Conservation (phyloP, 2,888 invertebrate genomes). For the Dryocosmus kuriphilus region DNA sequence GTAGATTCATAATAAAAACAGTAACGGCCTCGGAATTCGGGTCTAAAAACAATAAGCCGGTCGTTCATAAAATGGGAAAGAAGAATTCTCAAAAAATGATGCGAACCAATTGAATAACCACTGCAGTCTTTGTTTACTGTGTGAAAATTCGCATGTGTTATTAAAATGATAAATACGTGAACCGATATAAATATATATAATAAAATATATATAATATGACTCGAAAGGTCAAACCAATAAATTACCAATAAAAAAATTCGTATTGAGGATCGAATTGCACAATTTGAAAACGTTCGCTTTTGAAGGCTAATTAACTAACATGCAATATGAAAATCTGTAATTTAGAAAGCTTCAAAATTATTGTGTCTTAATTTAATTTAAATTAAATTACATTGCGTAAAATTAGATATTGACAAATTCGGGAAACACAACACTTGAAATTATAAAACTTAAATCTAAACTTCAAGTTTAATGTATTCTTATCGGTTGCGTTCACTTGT, state of each 20-base stretch:
- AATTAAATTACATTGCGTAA: background rate
- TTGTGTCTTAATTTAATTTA: too few relatives aligned
- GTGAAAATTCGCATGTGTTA: background rate
- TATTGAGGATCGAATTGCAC: too few relatives aligned
- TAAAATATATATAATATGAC: too few relatives aligned
- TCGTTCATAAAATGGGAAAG: background rate
- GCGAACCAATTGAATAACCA: background rate
- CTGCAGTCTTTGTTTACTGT: background rate
- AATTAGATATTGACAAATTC: background rate
- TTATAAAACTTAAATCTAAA: background rate
- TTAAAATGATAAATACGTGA: background rate
- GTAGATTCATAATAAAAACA: background rate
- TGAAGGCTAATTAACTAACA: too few relatives aligned
- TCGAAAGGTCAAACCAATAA: background rate
- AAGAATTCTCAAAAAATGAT: background rate
- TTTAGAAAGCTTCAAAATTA: too few relatives aligned
- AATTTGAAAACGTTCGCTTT: too few relatives aligned
- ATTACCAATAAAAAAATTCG: background rate
- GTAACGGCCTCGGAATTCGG: background rate
- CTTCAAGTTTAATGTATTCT: background rate
- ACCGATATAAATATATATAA: background rate
- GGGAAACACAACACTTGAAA: background rate
- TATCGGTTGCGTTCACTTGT: too few relatives aligned
- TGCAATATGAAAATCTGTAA: too few relatives aligned
- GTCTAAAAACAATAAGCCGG: background rate